Conservation (phyloP, 2,888 invertebrate genomes). For the Malthinus flaveolus region DNA sequence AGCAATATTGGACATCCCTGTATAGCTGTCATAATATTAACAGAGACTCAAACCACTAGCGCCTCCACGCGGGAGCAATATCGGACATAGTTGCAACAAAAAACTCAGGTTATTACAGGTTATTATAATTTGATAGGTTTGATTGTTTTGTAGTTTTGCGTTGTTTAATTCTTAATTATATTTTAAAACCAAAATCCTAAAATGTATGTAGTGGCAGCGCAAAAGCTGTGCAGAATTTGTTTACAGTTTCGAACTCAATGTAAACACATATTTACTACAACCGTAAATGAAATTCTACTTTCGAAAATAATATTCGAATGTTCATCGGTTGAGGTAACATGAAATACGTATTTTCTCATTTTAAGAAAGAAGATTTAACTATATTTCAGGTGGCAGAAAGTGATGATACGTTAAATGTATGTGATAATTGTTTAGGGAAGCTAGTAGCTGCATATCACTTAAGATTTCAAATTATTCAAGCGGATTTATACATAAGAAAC, state of each 20-base stretch:
- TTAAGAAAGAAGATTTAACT: background rate
- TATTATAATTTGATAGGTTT: too few relatives aligned
- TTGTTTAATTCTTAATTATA: too few relatives aligned
- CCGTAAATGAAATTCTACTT: background rate
- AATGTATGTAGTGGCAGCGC: too few relatives aligned
- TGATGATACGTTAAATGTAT: constrained; percentile 14
- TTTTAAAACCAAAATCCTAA: too few relatives aligned
- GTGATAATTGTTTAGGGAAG: constrained; percentile 9
- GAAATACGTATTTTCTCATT: background rate
- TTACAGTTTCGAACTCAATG: background rate
- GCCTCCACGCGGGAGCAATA: too few relatives aligned
- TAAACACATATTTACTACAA: background rate
- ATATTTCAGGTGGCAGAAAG: constrained; percentile 12
- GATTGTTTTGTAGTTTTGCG: too few relatives aligned
- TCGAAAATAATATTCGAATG: background rate
- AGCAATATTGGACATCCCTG: too few relatives aligned
- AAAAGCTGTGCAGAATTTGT: background rate
- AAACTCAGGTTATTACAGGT: too few relatives aligned
- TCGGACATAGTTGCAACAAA: too few relatives aligned
- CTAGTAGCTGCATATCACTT: constrained; percentile 6
- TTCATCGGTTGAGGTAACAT: background rate
- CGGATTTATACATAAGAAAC: constrained; percentile 13
- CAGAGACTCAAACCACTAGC: too few relatives aligned
- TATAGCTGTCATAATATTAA: too few relatives aligned
- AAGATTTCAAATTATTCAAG: constrained; percentile 15